Evolutionary conservation across 2,113 vertebrate species (phyloP), one percentile per base, ranked within the genome.

Genomic region (Prinia subflava): DNA sequence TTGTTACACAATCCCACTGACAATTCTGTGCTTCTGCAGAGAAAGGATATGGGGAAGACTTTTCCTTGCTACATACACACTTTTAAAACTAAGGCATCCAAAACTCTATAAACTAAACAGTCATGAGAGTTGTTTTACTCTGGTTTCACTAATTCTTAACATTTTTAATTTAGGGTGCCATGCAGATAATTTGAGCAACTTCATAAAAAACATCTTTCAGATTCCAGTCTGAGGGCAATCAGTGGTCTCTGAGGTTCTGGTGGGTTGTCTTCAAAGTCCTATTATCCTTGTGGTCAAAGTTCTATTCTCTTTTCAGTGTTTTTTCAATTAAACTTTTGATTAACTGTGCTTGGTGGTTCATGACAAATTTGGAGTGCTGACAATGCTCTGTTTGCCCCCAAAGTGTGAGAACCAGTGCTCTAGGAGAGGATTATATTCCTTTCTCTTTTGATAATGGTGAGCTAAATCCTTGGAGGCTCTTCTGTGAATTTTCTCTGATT

Each of bases 401-500:
- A 7, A 94, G 92, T 96, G 92, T 96, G 91, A 96, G 89, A 95
- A 93, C 57, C 53, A 83, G 37, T 92, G 86, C 83, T 95, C 79
- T 81, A 82, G 76, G 93, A 88, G 52, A 78, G 79, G 35, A 63
- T 82, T 92, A 81, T 92, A 44, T 63, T 91, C 64, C 27, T 75
- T 67, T 89, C 33, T 59, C 68, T 78, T 97, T 90, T 95, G 80
- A 94, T 92, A 93, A 92, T 46, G 68, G 69, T 35, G 39, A 93
- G 79, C 81, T 67, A 90, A 81, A 70, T 39, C 91, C 69, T 87
- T 84, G 65, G 37, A 86, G 89, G 41, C 84, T 96, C 83, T 95
- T 83, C 91, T 94, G 90, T 84, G 88, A 90, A 81, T 97, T 95
- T 94, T 95, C 91, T 95, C 90, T 94, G 90, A 96, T 97, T 98